phyloP scores from a whole-genome alignment of 2,113 vertebrate genomes.

The Podarcis muralis region DNA sequence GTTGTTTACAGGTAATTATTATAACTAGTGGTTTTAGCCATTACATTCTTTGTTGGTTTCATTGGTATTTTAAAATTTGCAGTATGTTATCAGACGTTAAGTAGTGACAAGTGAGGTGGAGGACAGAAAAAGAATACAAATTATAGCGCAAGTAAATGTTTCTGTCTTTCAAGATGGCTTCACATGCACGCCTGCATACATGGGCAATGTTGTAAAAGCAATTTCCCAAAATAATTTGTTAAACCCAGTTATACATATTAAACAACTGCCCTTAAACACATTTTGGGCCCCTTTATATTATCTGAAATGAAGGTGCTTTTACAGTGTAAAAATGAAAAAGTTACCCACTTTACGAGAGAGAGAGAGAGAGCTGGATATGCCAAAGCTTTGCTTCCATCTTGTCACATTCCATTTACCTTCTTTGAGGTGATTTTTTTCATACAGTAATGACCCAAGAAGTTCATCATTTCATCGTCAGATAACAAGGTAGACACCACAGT shows the following conservation, averaged over 20 bases:
- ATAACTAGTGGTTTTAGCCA: neutral
- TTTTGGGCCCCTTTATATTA: neutral
- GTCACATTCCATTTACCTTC: neutral
- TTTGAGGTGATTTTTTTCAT: neutral
- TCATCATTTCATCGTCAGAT: neutral
- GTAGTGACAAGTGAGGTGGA: neutral
- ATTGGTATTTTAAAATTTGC: conserved; percentile 42
- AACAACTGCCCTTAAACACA: neutral
- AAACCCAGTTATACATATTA: neutral
- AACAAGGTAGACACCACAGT: neutral
- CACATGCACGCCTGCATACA: neutral
- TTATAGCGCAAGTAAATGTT: neutral
- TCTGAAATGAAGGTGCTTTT: neutral
- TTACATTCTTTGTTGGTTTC: neutral
- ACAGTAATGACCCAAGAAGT: neutral
- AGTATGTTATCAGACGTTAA: conserved; percentile 53
- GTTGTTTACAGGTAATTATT: neutral
- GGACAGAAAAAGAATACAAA: neutral
- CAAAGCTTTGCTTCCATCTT: neutral
- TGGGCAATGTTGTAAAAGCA: neutral
- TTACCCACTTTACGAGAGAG: neutral
- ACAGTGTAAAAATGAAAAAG: neutral
- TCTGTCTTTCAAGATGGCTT: neutral
- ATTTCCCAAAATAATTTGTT: neutral
- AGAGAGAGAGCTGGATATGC: neutral